Evolutionary conservation across 2,888 invertebrate species (phyloP).

Genomic region (Mythimna vitellina): DNA sequence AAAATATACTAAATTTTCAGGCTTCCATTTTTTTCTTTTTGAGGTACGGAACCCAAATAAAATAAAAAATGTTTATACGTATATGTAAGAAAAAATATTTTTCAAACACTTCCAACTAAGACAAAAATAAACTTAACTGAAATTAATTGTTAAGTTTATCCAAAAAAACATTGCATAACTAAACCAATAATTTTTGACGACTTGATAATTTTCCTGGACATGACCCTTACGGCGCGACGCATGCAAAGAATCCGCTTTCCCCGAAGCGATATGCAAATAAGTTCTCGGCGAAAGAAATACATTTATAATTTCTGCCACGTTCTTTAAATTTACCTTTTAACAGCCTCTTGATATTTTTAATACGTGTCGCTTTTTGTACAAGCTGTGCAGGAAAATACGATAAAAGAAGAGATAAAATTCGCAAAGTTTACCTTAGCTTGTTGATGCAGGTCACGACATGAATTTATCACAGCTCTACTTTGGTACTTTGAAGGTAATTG

Average conservation of each 20-base stretch:
- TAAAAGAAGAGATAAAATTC: slow-evolving; percentile 81
- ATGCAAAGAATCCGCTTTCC: slow-evolving; percentile 52
- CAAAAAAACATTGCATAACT: not conserved
- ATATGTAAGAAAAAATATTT: no score
- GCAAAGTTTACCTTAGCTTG: slow-evolving; percentile 76
- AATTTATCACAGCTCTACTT: slow-evolving; percentile 84
- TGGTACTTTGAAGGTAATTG: slow-evolving; percentile 79
- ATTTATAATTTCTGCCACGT: slow-evolving; percentile 85
- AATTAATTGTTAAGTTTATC: no score
- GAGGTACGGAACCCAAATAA: no score
- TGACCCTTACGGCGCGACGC: slow-evolving; percentile 32
- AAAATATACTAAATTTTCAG: no score
- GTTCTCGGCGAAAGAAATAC: slow-evolving; percentile 71
- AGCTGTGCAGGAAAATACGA: slow-evolving; percentile 75
- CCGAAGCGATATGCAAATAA: slow-evolving; percentile 78
- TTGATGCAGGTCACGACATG: slow-evolving; percentile 83
- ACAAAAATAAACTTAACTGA: no score
- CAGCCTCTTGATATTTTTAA: slow-evolving; percentile 85
- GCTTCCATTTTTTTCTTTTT: no score
- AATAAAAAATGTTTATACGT: no score
- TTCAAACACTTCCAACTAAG: no score
- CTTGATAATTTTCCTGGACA: not conserved
- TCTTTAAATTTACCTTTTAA: slow-evolving; percentile 86
- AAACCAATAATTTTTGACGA: not conserved
- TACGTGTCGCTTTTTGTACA: slow-evolving; percentile 82